Percentiles rank a stretch among this genome's conserved stretches.
Conservation (phyloP, 2,888 invertebrate species). For the Ceriagrion tenellum region DNA sequence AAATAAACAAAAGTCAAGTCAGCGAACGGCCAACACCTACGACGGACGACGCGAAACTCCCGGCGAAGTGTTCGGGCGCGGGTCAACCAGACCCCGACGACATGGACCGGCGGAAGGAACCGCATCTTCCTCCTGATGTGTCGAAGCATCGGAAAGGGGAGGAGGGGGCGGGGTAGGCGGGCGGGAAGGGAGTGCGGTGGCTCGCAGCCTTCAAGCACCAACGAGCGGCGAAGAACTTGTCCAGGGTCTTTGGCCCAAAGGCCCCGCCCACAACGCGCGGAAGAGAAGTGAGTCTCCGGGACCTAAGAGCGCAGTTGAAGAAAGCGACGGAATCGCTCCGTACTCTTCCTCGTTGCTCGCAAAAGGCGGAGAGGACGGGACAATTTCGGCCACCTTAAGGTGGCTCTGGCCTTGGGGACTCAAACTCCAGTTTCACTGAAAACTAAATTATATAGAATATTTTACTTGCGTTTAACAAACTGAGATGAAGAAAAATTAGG, state of each 20-base stretch:
- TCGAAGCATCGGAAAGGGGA: conserved; percentile 23
- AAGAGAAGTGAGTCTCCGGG: background rate
- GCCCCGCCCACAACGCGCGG: conserved; percentile 49
- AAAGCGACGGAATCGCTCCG: background rate
- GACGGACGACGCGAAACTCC: background rate
- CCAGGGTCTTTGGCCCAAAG: conserved; percentile 66
- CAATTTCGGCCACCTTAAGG: conserved; percentile 47
- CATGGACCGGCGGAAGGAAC: background rate
- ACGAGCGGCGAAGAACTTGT: conserved; percentile 60
- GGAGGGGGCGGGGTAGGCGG: background rate
- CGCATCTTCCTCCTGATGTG: conserved; percentile 19
- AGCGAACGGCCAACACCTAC: no score
- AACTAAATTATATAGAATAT: no score
- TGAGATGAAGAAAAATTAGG: no score
- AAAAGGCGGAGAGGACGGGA: conserved; percentile 9
- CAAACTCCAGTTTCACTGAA: no score
- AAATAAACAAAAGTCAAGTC: no score
- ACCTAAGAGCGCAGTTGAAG: background rate
- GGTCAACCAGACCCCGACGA: background rate
- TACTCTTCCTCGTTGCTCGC: background rate
- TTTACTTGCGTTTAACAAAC: no score
- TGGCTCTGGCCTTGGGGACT: no score
- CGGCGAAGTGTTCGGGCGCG: background rate
- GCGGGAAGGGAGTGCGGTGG: background rate
- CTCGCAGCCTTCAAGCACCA: conserved; percentile 63